phyloP scores from a whole-genome alignment of 2,113 vertebrate species.

The Hemibagrus wyckioides region DNA sequence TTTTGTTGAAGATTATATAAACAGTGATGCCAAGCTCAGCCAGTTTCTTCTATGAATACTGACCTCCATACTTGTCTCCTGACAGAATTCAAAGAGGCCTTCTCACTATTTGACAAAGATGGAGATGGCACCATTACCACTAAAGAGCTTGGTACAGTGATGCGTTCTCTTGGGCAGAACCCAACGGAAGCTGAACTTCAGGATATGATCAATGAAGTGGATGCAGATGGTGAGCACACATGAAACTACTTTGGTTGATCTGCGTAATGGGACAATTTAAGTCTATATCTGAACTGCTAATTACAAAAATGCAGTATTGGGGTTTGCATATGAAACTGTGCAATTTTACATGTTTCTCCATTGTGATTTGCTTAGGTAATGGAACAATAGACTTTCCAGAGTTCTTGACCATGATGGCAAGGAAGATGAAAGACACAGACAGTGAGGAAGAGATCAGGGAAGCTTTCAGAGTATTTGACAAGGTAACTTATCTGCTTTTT shows the following conservation, averaged over 20 bases:
- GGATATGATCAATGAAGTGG: constrained; percentile 93
- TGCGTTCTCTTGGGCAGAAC: constrained; percentile 89
- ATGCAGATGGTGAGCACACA: constrained; percentile 81
- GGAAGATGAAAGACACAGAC: constrained; percentile 93
- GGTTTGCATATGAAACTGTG: background rate
- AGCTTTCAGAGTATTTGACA: constrained; percentile 92
- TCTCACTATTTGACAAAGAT: constrained; percentile 92
- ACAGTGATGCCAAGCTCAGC: background rate
- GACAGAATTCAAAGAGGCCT: constrained; percentile 91
- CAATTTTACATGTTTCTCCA: background rate
- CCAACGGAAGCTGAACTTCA: constrained; percentile 89
- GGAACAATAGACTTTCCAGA: constrained; percentile 92
- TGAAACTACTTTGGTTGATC: constrained; percentile 20
- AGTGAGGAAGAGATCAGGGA: constrained; percentile 92
- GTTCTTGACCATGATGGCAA: constrained; percentile 93
- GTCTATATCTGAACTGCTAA: background rate
- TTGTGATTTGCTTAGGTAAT: constrained; percentile 74
- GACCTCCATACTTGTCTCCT: background rate
- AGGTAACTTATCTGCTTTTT: constrained; percentile 68
- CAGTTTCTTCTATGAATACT: background rate
- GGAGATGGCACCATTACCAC: constrained; percentile 91
- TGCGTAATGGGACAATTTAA: background rate
- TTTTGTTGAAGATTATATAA: background rate
- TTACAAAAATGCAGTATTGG: background rate
- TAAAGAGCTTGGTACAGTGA: constrained; percentile 89